Conservation (phyloP, 2,797 vertebrate genomes). For the Tamandua tetradactyla region DNA sequence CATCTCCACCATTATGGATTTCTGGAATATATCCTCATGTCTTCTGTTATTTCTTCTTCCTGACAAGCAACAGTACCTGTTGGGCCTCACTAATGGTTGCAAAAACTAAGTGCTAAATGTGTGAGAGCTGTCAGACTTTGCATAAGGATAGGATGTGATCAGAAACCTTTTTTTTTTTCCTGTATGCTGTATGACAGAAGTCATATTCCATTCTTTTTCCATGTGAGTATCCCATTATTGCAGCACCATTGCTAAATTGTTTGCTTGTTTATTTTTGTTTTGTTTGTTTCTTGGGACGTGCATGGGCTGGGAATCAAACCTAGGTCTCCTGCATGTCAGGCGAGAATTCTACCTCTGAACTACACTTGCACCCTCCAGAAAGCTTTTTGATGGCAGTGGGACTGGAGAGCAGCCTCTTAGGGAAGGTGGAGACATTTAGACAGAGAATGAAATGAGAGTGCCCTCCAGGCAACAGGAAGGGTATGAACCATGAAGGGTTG, state of each 20-base stretch:
- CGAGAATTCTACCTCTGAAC: no score
- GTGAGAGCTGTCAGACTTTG: neutral
- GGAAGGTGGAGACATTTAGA: neutral
- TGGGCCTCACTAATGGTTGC: neutral
- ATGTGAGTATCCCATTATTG: no score
- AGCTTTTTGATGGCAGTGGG: neutral
- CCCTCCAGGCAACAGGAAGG: neutral
- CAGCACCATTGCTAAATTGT: no score
- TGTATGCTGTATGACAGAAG: no score
- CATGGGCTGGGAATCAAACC: no score
- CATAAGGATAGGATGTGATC: neutral
- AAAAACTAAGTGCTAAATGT: neutral
- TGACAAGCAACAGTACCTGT: neutral
- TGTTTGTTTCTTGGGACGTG: no score
- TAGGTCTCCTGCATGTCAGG: no score
- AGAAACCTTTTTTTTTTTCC: no score
- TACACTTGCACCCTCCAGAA: no score
- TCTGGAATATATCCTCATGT: neutral
- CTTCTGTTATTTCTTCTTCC: neutral
- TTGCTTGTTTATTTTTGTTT: no score
- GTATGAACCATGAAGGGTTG: neutral
- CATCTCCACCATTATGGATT: neutral
- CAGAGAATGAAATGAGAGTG: neutral
- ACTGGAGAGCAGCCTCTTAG: neutral
- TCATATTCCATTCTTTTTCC: no score